Conservation (phyloP, 2,888 invertebrate genomes). For the Seladonia tumulorum region DNA sequence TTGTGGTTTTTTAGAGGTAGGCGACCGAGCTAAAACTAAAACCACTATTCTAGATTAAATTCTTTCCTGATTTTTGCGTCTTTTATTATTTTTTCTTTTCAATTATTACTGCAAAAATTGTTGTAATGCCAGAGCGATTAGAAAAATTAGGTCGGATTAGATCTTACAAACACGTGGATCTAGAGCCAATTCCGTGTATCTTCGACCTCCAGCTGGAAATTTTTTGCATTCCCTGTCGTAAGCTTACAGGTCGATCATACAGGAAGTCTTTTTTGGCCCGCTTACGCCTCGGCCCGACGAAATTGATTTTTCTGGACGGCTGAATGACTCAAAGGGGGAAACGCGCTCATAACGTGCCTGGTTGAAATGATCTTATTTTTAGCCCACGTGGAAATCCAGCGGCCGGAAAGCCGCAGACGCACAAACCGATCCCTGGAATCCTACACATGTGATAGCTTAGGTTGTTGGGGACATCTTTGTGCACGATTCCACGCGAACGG, state of each 20-base stretch:
- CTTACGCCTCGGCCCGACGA: not conserved
- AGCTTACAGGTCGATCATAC: not conserved
- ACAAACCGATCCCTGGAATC: slow-evolving; percentile 42
- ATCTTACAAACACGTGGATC: not conserved
- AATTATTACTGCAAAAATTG: no score
- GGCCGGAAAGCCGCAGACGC: slow-evolving; percentile 9
- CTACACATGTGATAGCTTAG: slow-evolving; percentile 19
- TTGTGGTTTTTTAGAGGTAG: not conserved
- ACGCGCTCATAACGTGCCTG: not conserved
- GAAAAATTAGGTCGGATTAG: no score
- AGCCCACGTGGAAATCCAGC: slow-evolving; percentile 47
- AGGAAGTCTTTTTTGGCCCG: not conserved
- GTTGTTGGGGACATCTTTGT: slow-evolving; percentile 20
- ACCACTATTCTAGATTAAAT: no score
- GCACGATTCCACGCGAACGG: slow-evolving; percentile 18
- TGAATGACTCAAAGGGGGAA: slow-evolving; percentile 35
- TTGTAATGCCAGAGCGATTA: no score
- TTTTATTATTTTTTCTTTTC: no score
- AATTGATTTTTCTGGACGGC: slow-evolving; percentile 20
- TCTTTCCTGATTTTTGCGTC: no score
- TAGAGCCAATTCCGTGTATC: not conserved
- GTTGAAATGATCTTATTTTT: slow-evolving; percentile 58
- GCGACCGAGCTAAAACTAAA: no score
- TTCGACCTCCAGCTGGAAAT: not conserved
- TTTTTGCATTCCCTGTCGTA: not conserved